Evolutionary conservation across 2,797 vertebrate genomes (phyloP).

Genomic region (Gambelia wislizenii): DNA sequence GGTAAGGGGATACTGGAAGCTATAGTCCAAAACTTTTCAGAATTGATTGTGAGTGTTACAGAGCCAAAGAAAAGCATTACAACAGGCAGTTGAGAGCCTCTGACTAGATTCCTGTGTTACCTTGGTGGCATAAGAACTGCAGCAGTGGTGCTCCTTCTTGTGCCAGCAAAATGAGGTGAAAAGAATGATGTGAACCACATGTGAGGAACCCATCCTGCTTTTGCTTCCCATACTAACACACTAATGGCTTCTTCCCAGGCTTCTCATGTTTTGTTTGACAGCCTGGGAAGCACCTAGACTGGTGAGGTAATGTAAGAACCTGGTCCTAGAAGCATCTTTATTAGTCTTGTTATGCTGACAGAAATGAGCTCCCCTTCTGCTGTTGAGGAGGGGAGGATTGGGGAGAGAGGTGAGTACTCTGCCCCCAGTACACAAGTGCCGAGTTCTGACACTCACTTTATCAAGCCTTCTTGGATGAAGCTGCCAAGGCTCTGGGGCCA

Average conservation of each 20-base stretch:
- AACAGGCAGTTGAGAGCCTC: background rate
- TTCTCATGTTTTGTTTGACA: background rate
- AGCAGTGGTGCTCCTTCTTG: background rate
- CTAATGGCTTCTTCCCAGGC: background rate
- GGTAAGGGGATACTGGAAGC: too few species aligned
- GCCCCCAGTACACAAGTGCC: background rate
- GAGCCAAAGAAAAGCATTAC: background rate
- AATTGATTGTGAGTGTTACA: background rate
- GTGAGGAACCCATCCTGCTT: background rate
- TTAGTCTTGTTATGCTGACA: conserved; percentile 36
- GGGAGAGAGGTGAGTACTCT: background rate
- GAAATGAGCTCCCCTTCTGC: background rate
- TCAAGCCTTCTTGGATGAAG: conserved; percentile 4
- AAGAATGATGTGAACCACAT: background rate
- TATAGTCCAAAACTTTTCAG: too few species aligned
- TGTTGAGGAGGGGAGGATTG: background rate
- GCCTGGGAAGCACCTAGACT: background rate
- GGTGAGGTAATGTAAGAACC: background rate
- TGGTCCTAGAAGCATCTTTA: conserved; percentile 3
- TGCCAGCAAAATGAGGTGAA: background rate
- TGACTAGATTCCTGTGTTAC: background rate
- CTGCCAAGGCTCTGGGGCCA: background rate
- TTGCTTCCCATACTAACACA: background rate
- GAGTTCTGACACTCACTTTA: conserved; percentile 16
- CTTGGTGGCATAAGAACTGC: background rate